Evolutionary conservation across 1,140 invertebrate species (phyloP), one percentile per base, ranked within the genome.

Genomic region (Monochamus saltuarius): DNA sequence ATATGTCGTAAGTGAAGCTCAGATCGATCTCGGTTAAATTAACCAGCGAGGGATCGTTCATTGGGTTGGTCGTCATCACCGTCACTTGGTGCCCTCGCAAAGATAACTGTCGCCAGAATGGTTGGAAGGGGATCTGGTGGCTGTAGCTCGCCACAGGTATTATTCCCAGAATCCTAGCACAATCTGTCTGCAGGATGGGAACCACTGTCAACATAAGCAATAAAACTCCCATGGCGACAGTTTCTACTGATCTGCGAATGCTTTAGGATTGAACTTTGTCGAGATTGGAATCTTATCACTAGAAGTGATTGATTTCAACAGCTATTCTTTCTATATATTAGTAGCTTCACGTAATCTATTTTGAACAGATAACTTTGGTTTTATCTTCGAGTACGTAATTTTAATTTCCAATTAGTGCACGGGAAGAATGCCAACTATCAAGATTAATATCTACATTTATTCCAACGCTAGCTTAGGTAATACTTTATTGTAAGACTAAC

Each of bases 91-190:
- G 60, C 3, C 60, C 59, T 47, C 50, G 22, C 34, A 58, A 40
- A 2, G 59, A 57, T 7, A 65, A 39, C 51, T 69, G 65, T 46
- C 51, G 62, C 38, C 74, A 71, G 22, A 82, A 61, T 22, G 68
- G 72, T 55, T 60, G 73, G 52, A 79, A 82, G 0, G 82, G 75
- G 7, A 81, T 70, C 71, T 84, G 83, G 64, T 86, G 84, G 59
- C 84, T 86, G 45, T 80, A 76, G 0, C 80, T 80, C 0, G 81
- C 74, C 8, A 71, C 73, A 4, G 82, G 74, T 43, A 81, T 71
- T 0, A 82, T 66, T 1, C 73, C 79, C 13, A 87, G 66, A 55
- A 87, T 85, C 52, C 69, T 75, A 35, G 76, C 74, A 52, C 64
- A 16, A 14, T 72, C 35, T n/a, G 39, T 45, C 13, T 35, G 29